phyloP scores from a whole-genome alignment of 2,113 vertebrate genomes.

The Papio anubis region DNA sequence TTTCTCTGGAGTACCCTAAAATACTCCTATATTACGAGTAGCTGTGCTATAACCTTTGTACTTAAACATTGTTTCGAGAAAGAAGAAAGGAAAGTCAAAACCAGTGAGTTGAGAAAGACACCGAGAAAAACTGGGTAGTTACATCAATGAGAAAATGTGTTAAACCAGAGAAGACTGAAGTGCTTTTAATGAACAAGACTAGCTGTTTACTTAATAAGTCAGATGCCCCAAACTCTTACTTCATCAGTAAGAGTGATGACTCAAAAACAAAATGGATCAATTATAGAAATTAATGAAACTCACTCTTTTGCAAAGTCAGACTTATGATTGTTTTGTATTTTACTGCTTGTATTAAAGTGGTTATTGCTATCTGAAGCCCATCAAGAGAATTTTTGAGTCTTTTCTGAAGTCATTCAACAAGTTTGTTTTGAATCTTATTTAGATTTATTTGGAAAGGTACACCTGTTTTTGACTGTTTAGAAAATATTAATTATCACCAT shows the following conservation, averaged over 20 bases:
- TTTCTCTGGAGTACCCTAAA: background rate
- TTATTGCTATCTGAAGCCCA: background rate
- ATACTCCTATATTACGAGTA: background rate
- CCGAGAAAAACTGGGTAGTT: background rate
- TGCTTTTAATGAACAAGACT: background rate
- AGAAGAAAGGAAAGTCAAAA: background rate
- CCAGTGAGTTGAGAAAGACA: background rate
- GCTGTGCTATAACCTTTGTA: background rate
- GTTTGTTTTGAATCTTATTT: slow-evolving; percentile 63
- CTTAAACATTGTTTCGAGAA: background rate
- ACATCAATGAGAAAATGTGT: background rate
- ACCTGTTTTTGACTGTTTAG: slow-evolving; percentile 77
- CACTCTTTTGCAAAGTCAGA: background rate
- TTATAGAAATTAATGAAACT: background rate
- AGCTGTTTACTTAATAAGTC: background rate
- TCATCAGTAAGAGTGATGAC: background rate
- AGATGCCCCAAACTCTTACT: too few species aligned
- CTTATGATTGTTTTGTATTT: background rate
- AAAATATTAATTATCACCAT: slow-evolving; percentile 79
- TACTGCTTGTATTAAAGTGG: background rate
- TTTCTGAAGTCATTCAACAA: slow-evolving; percentile 45
- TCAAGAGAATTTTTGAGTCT: background rate
- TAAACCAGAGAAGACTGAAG: background rate
- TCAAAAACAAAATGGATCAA: background rate
- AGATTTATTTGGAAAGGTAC: slow-evolving; percentile 74